Evolutionary conservation across 1,140 invertebrate genomes (phyloP), one percentile per base, ranked within the genome.

Genomic region (Orchesella cincta): DNA sequence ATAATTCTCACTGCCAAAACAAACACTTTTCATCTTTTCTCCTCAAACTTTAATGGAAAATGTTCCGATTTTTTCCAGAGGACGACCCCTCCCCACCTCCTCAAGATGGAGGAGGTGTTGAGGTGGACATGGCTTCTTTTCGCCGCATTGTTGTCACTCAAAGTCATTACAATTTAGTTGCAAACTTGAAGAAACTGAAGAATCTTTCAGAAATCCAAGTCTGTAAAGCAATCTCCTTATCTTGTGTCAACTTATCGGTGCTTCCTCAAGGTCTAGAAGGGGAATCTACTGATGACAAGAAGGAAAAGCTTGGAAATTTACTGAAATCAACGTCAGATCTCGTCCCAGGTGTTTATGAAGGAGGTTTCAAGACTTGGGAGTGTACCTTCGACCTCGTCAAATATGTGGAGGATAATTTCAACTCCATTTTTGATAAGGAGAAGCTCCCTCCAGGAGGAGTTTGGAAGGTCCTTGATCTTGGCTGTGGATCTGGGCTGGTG

Each of bases 291-390:
- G 36, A 28, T 46, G 51, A 67, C 35, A 67, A 1, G 39, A 76
- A 29, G 39, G 75, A 76, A 18, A 77, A 62, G 16, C 35, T 80
- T 51, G 46, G 72, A 51, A 18, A 71, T 20, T 76, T 81, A 20
- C 62, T 80, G n/a, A 18, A 76, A 14, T 81, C 78, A 1, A 72
- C 75, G 26, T 84, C 84, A 16, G 84, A 85, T 75, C 77, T 85
- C 51, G 77, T 84, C 20, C 74, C 81, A 46, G 83, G 83, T 35
- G 80, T 84, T 14, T 85, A 85, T 81, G 84, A 85, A 85, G 84
- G 94, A 81, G 94, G 94, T 20, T 86, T 94, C 29, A 95, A 95
- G 88, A 89, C 95, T 76, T 96, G 94, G 94, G 94, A 96, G 86
- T 94, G 93, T 81, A 94, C 92, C 23, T 88, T 90, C 84, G 93